phyloP scores from a whole-genome alignment of 2,113 vertebrate species.

The Oceanodroma tethys region DNA sequence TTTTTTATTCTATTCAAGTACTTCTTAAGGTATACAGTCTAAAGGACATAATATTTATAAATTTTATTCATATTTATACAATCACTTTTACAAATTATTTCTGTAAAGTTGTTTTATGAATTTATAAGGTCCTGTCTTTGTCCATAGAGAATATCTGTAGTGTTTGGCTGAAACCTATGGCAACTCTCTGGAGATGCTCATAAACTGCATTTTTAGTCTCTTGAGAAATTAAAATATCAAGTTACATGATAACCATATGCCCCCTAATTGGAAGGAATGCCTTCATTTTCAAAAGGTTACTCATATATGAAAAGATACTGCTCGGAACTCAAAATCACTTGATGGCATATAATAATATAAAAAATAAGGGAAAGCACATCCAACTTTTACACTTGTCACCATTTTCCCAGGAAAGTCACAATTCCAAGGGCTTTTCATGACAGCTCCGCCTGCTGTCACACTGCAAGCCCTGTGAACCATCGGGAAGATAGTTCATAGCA shows the following conservation, averaged over 20 bases:
- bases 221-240: neutral
- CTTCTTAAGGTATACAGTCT: neutral
- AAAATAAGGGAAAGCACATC: neutral
- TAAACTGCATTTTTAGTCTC: neutral
- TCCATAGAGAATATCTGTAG: neutral
- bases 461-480: neutral
- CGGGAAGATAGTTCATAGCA: neutral
- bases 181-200: neutral
- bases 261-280: neutral
- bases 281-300: neutral
- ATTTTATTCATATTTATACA: slow-evolving; percentile 8
- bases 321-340: neutral
- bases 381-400: neutral
- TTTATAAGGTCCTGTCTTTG: neutral
- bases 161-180: neutral
- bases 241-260: neutral
- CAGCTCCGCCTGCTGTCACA: neutral
- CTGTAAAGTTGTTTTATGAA: neutral
- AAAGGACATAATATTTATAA: neutral
- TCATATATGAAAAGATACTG: neutral
- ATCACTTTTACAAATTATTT: neutral
- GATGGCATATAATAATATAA: neutral
- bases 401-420: neutral
- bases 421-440: neutral
- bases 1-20: slow-evolving; percentile 28